phyloP scores from a whole-genome alignment of 2,113 vertebrate genomes.

The Cryptomyrus ogoouensis region DNA sequence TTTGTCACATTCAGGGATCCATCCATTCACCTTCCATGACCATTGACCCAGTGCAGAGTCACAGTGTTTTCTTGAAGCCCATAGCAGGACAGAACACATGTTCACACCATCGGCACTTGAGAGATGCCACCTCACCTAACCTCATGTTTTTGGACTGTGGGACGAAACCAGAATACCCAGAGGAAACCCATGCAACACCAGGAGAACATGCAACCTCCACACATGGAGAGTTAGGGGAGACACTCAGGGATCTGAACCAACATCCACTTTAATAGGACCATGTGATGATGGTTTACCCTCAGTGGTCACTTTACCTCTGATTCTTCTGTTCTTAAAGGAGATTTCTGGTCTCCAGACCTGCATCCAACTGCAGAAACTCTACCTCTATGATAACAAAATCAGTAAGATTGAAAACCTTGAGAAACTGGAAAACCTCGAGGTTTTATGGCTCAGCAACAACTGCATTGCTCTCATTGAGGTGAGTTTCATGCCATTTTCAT shows the following conservation, averaged over 20 bases:
- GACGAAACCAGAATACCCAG: background rate
- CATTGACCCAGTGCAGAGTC: background rate
- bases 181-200: background rate
- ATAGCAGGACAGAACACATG: background rate
- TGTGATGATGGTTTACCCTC: background rate
- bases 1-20: background rate
- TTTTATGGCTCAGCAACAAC: constrained; percentile 75
- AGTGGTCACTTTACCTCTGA: background rate
- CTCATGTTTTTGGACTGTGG: background rate
- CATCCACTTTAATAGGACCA: background rate
- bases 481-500: background rate
- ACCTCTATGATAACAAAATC: constrained; percentile 74
- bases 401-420: constrained; percentile 64
- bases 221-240: background rate
- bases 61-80: background rate
- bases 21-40: background rate
- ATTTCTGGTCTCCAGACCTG: constrained; percentile 64
- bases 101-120: background rate
- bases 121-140: background rate
- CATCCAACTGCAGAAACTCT: constrained; percentile 64
- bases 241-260: background rate
- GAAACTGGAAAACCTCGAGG: constrained; percentile 50
- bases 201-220: background rate
- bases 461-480: constrained; percentile 66
- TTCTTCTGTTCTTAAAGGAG: constrained; percentile 49